Evolutionary conservation across 35 echinoderm and acorn worm species (phyloP), one percentile per base, ranked within the genome.

Genomic region (Lytechinus variegatus): DNA sequence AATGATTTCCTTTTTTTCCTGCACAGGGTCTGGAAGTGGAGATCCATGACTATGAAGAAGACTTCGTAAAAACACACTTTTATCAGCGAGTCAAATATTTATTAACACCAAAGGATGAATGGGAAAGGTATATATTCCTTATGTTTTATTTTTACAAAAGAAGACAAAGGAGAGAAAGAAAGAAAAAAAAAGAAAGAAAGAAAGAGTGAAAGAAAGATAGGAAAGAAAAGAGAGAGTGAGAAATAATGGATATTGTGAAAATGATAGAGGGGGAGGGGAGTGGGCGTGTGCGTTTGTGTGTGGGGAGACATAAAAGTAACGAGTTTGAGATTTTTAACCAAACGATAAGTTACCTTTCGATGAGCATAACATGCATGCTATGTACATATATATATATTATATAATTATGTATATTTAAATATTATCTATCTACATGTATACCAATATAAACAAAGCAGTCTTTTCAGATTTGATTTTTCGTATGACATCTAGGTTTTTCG

Each of bases 21-120:
- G 55, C 27, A 29, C 53, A 93, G 91, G 91, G 91, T 93, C 91
- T 93, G 9, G 91, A 93, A 89, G 87, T 89, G 8, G 87, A 89
- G 52, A 53, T 54, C 5, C 91, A 56, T 3, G 91, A 93, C 21
- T 93, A 93, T 29, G 53, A 93, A 56, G 54, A 27, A 93, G 54
- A 56, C 52, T 93, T 93, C 44, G 24, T 14, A 10, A 93, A 93
- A n/a, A 93, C 91, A 54, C 91, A 93, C 54, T 93, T 54, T 13
- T 93, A 93, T 56, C 52, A 27, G 10, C 13, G 91, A 27, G 91
- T 93, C 28, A 56, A 93, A 56, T 93, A 93, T 56, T 54, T 93
- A 54, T 27, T 93, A 54, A 93, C 91, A 54, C 54, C 91, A 1
- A 93, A 93, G 54, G 91, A 93, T 53, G 52, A 93, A 54, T 93